Percentiles rank a stretch among this genome's conserved stretches.
phyloP scores from a whole-genome alignment of 2,113 vertebrate genomes.

The Oreochromis aureus region DNA sequence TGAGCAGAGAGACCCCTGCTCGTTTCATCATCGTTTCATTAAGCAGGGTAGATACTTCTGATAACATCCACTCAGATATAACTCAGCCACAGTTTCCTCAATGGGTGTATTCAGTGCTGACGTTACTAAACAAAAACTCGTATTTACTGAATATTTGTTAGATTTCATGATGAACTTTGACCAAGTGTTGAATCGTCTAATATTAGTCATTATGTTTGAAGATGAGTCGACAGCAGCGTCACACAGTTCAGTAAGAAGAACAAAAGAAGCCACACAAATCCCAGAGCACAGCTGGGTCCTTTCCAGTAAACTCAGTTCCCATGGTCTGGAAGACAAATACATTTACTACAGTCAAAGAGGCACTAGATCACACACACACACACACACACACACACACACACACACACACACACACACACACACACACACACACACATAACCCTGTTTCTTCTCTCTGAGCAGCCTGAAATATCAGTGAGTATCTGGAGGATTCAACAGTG shows the following conservation, averaged over 20 bases:
- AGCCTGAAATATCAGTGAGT: slow-evolving; percentile 18
- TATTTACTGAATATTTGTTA: neutral
- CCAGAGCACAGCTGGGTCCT: neutral
- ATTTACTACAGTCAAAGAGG: neutral
- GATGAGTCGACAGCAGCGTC: neutral
- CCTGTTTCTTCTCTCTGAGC: slow-evolving; percentile 7
- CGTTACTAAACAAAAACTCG: neutral
- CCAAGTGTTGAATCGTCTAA: neutral
- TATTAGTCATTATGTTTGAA: neutral
- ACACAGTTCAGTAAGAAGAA: neutral
- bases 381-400: neutral
- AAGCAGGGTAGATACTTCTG: neutral
- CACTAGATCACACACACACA: neutral
- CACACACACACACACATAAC: neutral
- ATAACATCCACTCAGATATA: neutral
- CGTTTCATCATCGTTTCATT: neutral
- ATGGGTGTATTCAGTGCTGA: neutral
- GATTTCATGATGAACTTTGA: neutral
- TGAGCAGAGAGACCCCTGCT: neutral
- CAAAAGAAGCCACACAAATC: neutral
- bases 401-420: fast-evolving
- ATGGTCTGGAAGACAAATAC: neutral
- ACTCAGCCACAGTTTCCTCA: neutral
- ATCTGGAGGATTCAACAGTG: slow-evolving; percentile 26
- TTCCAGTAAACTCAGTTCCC: neutral